A percentile compares a stretch with the other conserved stretches of the same genome.
Evolutionary conservation across 2,797 vertebrate genomes (phyloP).

Genomic region (Tapirus indicus): DNA sequence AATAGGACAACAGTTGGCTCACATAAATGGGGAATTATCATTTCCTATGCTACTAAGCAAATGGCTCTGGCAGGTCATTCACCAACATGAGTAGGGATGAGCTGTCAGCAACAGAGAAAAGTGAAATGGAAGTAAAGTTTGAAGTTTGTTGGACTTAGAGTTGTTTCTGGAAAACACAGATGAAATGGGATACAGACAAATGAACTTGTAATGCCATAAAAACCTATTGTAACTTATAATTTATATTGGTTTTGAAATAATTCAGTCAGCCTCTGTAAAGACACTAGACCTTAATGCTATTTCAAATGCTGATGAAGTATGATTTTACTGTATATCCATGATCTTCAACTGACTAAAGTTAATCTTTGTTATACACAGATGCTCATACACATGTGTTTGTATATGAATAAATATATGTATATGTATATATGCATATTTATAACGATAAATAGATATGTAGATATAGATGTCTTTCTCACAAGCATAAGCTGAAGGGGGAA

Average conservation of each 20-base stretch:
- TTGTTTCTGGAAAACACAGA: not conserved
- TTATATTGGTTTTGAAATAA: not conserved
- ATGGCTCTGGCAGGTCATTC: not conserved
- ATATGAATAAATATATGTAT: not conserved
- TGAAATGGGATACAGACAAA: not conserved
- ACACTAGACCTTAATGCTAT: not conserved
- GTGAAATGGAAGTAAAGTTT: not conserved
- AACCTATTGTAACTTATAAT: not conserved
- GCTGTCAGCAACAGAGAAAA: not conserved
- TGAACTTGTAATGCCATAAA: constrained; percentile 1
- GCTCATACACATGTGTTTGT: not conserved
- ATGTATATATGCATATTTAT: not conserved
- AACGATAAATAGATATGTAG: not conserved
- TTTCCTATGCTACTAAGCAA: not conserved
- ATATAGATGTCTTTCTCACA: not conserved
- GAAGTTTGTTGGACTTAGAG: not conserved
- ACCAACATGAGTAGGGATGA: not conserved
- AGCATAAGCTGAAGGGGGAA: not conserved
- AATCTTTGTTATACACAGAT: not conserved
- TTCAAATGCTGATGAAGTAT: not conserved
- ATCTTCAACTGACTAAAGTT: not conserved
- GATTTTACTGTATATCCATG: not conserved
- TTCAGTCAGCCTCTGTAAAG: not conserved
- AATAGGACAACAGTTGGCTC: not conserved
- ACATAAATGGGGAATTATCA: not conserved